Conservation (phyloP, 2,113 vertebrate genomes). For the Casuarius casuarius region DNA sequence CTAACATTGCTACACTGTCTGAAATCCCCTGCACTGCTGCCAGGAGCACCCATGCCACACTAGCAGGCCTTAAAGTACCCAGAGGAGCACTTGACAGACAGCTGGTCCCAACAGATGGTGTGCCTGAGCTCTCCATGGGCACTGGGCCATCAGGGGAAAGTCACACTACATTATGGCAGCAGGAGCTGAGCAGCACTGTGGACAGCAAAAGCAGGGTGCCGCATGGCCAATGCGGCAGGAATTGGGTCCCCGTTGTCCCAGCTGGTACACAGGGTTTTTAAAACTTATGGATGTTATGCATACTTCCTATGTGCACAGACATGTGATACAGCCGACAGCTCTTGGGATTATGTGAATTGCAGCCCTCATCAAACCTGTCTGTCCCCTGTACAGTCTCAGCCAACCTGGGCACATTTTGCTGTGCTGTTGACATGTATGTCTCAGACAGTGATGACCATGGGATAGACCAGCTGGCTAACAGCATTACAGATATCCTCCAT, state of each 20-base stretch:
- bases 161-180: not conserved
- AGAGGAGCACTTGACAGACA: not conserved
- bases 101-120: not conserved
- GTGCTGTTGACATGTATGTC: not conserved
- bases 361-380: not conserved
- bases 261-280: not conserved
- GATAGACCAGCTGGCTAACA: not conserved
- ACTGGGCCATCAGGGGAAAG: not conserved
- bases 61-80: not conserved
- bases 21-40: not conserved
- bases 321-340: not conserved
- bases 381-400: not conserved
- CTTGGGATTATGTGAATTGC: not conserved
- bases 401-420: not conserved
- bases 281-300: not conserved
- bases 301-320: not conserved
- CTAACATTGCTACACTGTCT: not conserved
- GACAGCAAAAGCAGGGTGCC: not conserved
- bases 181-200: not conserved
- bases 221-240: not conserved
- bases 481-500: not conserved
- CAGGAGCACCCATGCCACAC: accelerated
- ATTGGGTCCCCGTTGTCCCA: not conserved
- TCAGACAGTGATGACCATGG: not conserved
- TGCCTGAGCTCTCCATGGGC: not conserved